Percentiles rank a stretch among this genome's conserved stretches.
Conservation (phyloP, 1,140 invertebrate genomes). For the Thalassaphorura encarpata region DNA sequence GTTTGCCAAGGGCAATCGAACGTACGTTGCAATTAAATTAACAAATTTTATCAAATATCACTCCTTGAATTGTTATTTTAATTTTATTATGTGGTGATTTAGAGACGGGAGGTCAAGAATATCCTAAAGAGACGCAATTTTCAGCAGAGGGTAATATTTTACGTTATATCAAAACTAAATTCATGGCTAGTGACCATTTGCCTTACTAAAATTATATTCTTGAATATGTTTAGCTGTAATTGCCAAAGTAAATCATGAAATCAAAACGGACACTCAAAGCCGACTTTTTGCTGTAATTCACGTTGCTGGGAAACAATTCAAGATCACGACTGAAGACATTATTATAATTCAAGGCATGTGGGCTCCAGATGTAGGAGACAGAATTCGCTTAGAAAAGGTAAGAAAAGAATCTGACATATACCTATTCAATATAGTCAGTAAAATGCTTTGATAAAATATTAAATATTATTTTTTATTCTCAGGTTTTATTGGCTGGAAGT, state of each 20-base stretch:
- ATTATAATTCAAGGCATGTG: constrained; percentile 72
- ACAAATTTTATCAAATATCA: too few relatives aligned
- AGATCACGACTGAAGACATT: constrained; percentile 76
- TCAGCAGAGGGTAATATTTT: too few relatives aligned
- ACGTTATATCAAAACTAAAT: too few relatives aligned
- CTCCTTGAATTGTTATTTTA: too few relatives aligned
- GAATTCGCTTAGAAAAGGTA: constrained; percentile 77
- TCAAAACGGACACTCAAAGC: constrained; percentile 47
- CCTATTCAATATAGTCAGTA: not conserved
- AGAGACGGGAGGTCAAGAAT: too few relatives aligned
- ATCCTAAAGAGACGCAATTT: too few relatives aligned
- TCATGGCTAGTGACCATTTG: too few relatives aligned
- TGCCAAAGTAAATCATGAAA: constrained; percentile 49
- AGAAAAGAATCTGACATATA: constrained; percentile 7
- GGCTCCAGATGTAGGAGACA: constrained; percentile 70
- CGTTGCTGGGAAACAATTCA: constrained; percentile 71
- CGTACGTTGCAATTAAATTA: too few relatives aligned
- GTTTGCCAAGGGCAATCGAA: too few relatives aligned
- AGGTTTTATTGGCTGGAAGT: constrained; percentile 66
- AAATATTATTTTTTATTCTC: constrained; percentile 15
- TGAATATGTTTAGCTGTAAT: constrained; percentile 37
- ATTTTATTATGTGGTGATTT: too few relatives aligned
- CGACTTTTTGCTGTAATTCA: constrained; percentile 79
- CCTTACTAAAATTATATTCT: not conserved
- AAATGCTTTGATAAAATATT: not conserved